Conservation (phyloP, 2,797 vertebrate species). For the Lithobates sylvaticus region DNA sequence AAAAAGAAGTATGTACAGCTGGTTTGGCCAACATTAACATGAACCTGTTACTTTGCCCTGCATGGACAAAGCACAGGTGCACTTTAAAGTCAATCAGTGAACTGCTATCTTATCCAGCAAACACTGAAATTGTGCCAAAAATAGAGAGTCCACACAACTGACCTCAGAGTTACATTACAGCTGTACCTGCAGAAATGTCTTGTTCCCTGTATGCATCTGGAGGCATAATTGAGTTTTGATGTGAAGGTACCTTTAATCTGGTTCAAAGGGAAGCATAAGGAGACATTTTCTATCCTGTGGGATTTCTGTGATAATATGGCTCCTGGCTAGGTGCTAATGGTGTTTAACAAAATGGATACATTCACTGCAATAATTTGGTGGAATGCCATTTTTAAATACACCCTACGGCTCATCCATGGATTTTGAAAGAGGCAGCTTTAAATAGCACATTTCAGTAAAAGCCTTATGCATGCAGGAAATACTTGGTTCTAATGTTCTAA, state of each 20-base stretch:
- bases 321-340: conserved; percentile 21
- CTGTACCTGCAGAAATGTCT: too few relatives aligned
- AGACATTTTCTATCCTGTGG: neutral
- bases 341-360: conserved; percentile 22
- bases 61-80: too few relatives aligned
- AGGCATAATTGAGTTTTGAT: too few relatives aligned
- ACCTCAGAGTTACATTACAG: too few relatives aligned
- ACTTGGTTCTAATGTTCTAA: conserved; percentile 51
- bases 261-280: neutral
- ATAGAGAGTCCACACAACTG: too few relatives aligned
- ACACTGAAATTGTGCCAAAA: too few relatives aligned
- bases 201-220: too few relatives aligned
- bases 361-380: conserved; percentile 8
- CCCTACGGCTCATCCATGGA: conserved; percentile 41
- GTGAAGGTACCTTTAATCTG: neutral
- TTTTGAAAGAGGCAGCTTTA: conserved; percentile 28
- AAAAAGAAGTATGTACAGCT: too few relatives aligned
- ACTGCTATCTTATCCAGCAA: too few relatives aligned
- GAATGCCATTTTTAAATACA: conserved; percentile 18
- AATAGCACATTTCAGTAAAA: conserved; percentile 45
- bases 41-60: too few relatives aligned
- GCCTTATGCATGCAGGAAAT: conserved; percentile 56
- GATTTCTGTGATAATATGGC: neutral
- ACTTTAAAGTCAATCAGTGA: too few relatives aligned
- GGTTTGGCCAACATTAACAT: too few relatives aligned